Evolutionary conservation across 2,113 vertebrate genomes (phyloP), one percentile per base, ranked within the genome.

Genomic region (Scolopax mira): DNA sequence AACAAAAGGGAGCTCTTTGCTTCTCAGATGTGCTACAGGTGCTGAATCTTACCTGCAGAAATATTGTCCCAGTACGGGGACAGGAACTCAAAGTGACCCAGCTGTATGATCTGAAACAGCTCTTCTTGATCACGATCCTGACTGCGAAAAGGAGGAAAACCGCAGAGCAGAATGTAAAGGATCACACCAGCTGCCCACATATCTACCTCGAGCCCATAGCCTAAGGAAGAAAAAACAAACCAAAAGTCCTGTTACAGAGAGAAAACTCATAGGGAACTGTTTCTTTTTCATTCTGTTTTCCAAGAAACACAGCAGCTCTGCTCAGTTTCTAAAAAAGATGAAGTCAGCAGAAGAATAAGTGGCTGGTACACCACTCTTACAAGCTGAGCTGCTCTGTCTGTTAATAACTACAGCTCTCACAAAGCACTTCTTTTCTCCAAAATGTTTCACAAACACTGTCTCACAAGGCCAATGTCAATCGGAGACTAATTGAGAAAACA

Each of bases 171-270:
- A 93, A 99, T 98, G 74, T 99, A 99, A 71, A 99, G 98, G 94
- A 99, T 99, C 82, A 99, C 99, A 18, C 99, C 99, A 33, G 99
- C 98, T 19, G 99, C 99, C 99, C 99, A 99, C 96, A 99, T 97
- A 67, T 99, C 99, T 66, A 99, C 99, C 79, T 98, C 98, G 4
- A 99, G 97, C 33, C 99, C 99, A 58, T 99, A 99, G 85, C 99
- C 99, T 99, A 88, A 37, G 61, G 39, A 62, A 67, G 39, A 89
- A 67, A 51, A 62, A 31, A 81, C 41, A 97, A 81, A 88, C 8
- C 7, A 8, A 6, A 52, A 87, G 33, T 22, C 48, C 28, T 48
- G 42, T 11, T 72, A 92, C 23, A 88, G 86, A 86, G 49, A 84
- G 42, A 60, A 90, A 86, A 48, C 11, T 87, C 65, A 33, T 4